phyloP scores from a whole-genome alignment of 2,888 invertebrate genomes.

The Argyresthia goedartella region DNA sequence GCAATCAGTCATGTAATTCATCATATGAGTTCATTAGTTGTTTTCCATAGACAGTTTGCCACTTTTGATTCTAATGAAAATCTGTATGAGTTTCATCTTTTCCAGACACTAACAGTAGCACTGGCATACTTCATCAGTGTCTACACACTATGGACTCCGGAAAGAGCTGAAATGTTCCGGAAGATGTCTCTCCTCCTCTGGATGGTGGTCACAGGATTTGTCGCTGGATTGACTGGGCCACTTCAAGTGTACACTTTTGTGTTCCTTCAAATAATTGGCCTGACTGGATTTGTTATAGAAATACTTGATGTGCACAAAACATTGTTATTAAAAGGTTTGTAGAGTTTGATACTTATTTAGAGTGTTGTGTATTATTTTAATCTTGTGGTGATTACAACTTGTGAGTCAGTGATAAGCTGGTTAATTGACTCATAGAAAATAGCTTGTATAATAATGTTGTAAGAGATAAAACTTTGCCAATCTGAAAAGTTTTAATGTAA shows the following conservation, averaged over 20 bases:
- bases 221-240: conserved; percentile 81
- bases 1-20: too few species aligned
- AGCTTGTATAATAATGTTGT: too few species aligned
- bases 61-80: too few species aligned
- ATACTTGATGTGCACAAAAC: conserved; percentile 69
- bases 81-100: not conserved
- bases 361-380: too few species aligned
- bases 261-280: conserved; percentile 73
- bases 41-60: too few species aligned
- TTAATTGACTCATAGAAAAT: too few species aligned
- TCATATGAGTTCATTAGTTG: too few species aligned
- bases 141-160: conserved; percentile 81
- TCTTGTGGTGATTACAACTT: too few species aligned
- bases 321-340: conserved; percentile 50
- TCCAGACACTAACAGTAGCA: conserved; percentile 76
- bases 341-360: not conserved
- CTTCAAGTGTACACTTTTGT: conserved; percentile 83
- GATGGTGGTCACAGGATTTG: conserved; percentile 81
- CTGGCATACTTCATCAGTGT: conserved; percentile 79
- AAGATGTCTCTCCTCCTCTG: conserved; percentile 80
- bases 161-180: conserved; percentile 75
- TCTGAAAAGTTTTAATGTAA: too few species aligned
- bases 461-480: too few species aligned
- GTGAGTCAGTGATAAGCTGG: too few species aligned
- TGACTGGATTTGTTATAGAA: conserved; percentile 75